Evolutionary conservation across 2,797 vertebrate genomes (phyloP).

Genomic region (Coilia nasus): DNA sequence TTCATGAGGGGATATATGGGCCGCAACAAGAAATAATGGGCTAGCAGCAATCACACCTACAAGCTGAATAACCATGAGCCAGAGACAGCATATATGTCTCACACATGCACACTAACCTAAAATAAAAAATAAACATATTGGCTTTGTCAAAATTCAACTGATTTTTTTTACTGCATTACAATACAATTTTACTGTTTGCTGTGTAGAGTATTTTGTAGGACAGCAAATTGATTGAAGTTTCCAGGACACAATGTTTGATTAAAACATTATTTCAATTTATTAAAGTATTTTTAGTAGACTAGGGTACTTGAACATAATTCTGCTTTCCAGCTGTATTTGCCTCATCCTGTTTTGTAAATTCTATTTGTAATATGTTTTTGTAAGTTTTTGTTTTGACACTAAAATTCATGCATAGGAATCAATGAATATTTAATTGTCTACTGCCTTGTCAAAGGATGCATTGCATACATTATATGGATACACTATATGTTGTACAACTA

Average conservation of each 20-base stretch:
- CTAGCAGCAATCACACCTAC: conserved; percentile 23
- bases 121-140: not conserved
- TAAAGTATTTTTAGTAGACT: conserved; percentile 62
- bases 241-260: conserved; percentile 49
- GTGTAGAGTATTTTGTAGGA: not conserved
- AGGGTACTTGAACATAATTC: conserved; percentile 39
- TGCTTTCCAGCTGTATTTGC: conserved; percentile 44
- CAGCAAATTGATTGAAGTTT: conserved; percentile 35
- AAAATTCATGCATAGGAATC: not conserved
- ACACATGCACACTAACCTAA: conserved; percentile 37
- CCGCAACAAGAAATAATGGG: conserved; percentile 65
- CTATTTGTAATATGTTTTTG: conserved; percentile 39
- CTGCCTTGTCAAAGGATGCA: not conserved
- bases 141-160: not conserved
- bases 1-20: conserved; percentile 69
- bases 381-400: not conserved
- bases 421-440: not conserved
- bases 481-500: not conserved
- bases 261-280: conserved; percentile 54
- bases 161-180: not conserved
- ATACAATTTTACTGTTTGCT: conserved; percentile 7
- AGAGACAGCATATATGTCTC: conserved; percentile 19
- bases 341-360: conserved; percentile 67
- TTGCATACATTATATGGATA: not conserved
- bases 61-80: conserved; percentile 28